Evolutionary conservation across 1,140 invertebrate species (phyloP).

Genomic region (Drosophila mayri): DNA sequence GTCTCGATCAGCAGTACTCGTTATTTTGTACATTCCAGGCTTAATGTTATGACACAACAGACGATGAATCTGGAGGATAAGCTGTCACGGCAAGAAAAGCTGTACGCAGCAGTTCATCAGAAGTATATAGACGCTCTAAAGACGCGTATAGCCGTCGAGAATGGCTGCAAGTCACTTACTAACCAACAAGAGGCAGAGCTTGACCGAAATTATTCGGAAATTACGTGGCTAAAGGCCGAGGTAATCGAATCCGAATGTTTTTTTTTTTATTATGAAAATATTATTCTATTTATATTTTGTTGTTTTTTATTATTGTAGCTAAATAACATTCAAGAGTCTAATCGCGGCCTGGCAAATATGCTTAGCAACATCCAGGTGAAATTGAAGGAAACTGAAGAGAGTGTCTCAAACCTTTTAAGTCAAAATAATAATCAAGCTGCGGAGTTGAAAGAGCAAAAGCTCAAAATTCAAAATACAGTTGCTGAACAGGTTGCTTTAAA

Average conservation of each 20-base stretch:
- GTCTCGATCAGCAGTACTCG: too few species aligned
- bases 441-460: neutral
- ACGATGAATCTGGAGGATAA: neutral
- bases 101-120: fast-evolving
- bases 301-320: neutral
- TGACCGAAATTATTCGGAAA: too few species aligned
- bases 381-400: neutral
- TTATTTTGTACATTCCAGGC: neutral
- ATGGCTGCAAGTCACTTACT: neutral
- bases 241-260: neutral
- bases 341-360: neutral
- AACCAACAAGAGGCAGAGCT: neutral
- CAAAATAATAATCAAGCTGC: neutral
- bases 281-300: too few species aligned
- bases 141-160: neutral
- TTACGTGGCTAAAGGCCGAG: neutral
- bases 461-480: neutral
- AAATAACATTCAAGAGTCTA: neutral
- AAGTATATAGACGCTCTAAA: neutral
- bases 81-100: neutral
- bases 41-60: too few species aligned
- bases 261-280: neutral
- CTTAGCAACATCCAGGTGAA: too few species aligned
- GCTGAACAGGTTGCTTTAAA: neutral
- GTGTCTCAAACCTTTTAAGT: too few species aligned